Conservation (phyloP, 1,140 invertebrate genomes). For the Centruroides vittatus region DNA sequence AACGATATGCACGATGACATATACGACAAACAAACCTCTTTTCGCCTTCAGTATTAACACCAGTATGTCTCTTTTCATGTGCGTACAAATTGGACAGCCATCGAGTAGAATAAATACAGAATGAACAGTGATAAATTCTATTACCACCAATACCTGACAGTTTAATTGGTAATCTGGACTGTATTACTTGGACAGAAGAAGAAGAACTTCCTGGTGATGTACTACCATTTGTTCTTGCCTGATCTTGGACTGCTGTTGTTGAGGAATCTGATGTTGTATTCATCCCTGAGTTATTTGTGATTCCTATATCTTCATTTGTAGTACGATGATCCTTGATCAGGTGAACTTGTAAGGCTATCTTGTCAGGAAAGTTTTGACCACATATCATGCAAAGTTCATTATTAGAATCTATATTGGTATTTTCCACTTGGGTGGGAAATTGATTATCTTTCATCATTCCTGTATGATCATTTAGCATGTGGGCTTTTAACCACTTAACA, state of each 20-base stretch:
- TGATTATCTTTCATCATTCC: not conserved
- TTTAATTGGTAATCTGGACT: constrained; percentile 3
- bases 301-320: constrained; percentile 21
- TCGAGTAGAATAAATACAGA: constrained; percentile 75
- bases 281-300: constrained; percentile 14
- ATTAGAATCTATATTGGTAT: not conserved
- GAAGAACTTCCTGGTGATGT: constrained; percentile 1
- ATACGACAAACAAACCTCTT: constrained; percentile 23
- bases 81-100: constrained; percentile 77
- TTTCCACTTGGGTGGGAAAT: not conserved
- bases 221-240: constrained; percentile 11
- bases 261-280: constrained; percentile 10
- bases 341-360: constrained; percentile 38
- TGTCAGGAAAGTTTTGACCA: constrained; percentile 33
- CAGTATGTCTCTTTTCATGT: constrained; percentile 67
- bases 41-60: constrained; percentile 22
- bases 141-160: constrained; percentile 19
- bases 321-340: constrained; percentile 38
- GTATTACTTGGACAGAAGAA: constrained; percentile 2
- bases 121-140: constrained; percentile 72
- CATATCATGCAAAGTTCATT: constrained; percentile 33
- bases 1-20: constrained; percentile 26
- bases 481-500: constrained; percentile 75
- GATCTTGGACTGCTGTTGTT: constrained; percentile 5
- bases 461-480: constrained; percentile 66